These are phyloP conservation scores for Apeira syringaria DNA, from an alignment of 2,888 invertebrate species.

Conservation along the genomic window DNA sequence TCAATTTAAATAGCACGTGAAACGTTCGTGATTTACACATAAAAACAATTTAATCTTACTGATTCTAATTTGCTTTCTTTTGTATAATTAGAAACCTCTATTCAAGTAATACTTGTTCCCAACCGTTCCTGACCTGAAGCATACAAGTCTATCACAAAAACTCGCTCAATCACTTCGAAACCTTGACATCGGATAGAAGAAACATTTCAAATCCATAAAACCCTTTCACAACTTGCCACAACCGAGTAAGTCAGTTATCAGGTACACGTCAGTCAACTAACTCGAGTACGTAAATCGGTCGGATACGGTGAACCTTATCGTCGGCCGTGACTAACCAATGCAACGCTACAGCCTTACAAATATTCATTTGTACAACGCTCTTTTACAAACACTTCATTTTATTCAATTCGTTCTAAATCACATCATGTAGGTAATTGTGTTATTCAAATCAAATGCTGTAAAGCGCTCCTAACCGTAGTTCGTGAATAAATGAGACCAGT, in stretches of 20 bases:
- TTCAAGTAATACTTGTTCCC: no score
- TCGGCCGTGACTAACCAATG: constrained; percentile 5
- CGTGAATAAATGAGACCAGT: constrained; percentile 5
- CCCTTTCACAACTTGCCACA: background rate
- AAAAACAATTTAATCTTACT: no score
- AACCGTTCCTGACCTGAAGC: no score
- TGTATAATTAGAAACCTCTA: no score
- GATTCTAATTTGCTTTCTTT: no score
- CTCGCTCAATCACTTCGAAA: no score
- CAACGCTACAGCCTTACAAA: background rate
- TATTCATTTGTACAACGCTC: background rate
- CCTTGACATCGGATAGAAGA: no score
- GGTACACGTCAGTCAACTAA: constrained; percentile 16
- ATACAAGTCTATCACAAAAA: no score
- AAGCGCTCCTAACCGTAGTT: background rate
- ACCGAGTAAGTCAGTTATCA: background rate
- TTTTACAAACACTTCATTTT: background rate
- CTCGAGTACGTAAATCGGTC: constrained; percentile 14
- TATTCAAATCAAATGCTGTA: constrained; percentile 1
- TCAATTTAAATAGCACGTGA: no score
- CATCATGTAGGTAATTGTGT: background rate
- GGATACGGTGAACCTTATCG: constrained; percentile 18
- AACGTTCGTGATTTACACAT: no score
- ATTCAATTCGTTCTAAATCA: constrained; percentile 2
- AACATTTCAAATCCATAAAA: no score